phyloP scores from a whole-genome alignment of 2,888 invertebrate genomes.

The Aphodius sticticus region DNA sequence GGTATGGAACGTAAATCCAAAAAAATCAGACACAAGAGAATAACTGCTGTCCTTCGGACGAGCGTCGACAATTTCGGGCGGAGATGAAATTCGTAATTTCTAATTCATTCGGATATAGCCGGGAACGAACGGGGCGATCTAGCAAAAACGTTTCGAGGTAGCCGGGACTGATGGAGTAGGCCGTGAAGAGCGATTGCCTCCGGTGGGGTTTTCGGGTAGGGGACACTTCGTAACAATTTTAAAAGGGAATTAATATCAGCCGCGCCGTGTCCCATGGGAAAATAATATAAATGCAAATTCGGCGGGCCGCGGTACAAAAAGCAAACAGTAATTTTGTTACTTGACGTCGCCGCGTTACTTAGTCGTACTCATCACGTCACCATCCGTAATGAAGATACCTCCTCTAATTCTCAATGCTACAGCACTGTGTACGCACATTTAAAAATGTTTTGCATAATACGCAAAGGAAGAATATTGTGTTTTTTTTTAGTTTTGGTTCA shows the following conservation, averaged over 20 bases:
- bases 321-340: background rate
- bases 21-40: no score
- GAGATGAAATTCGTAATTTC: background rate
- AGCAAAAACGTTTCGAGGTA: background rate
- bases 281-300: conserved; percentile 4
- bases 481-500: background rate
- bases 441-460: background rate
- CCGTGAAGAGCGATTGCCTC: background rate
- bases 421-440: background rate
- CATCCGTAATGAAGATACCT: background rate
- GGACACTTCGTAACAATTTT: background rate
- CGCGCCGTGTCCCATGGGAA: background rate
- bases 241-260: background rate
- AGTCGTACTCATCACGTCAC: background rate
- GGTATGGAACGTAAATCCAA: no score
- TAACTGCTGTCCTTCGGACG: no score
- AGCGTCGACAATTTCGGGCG: no score
- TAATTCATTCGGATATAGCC: background rate
- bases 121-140: background rate
- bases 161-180: background rate
- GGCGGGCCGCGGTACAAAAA: background rate
- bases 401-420: background rate
- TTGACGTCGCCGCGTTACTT: background rate
- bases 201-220: background rate
- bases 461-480: background rate